Conservation (phyloP, 2,888 invertebrate species). For the Steinernema carpocapsae region DNA sequence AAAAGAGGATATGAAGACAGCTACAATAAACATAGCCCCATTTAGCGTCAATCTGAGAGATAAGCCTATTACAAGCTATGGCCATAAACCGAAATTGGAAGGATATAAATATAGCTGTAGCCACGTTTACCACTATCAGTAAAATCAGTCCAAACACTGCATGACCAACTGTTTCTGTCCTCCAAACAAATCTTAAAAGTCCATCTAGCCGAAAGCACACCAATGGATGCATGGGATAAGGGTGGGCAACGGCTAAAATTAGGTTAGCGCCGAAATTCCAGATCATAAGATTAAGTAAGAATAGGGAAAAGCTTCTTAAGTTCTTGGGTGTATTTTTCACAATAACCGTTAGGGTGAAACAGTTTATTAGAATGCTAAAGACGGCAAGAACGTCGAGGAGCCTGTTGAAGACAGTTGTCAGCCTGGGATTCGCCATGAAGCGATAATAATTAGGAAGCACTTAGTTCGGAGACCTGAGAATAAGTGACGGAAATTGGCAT, state of each 20-base stretch:
- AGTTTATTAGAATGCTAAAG: neutral
- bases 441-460: too few species aligned
- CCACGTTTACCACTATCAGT: neutral
- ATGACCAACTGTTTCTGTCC: neutral
- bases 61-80: neutral
- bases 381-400: neutral
- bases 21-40: slow-evolving; percentile 13
- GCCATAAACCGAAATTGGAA: slow-evolving; percentile 8
- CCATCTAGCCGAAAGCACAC: slow-evolving; percentile 21
- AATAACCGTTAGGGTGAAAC: neutral
- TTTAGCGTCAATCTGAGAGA: neutral
- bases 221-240: neutral
- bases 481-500: too few species aligned
- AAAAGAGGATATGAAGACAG: neutral
- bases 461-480: too few species aligned
- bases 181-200: neutral
- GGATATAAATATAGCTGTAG: neutral
- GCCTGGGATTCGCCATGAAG: too few species aligned
- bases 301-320: neutral
- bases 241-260: neutral
- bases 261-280: slow-evolving; percentile 12
- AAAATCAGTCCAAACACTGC: neutral
- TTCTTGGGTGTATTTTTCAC: slow-evolving; percentile 5
- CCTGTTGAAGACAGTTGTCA: neutral
- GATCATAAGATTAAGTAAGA: neutral